Percentiles rank a stretch among this genome's conserved stretches.
These are phyloP conservation scores for Acinonyx jubatus DNA, from an alignment of 2,113 vertebrate species.

Conservation along the genomic window DNA sequence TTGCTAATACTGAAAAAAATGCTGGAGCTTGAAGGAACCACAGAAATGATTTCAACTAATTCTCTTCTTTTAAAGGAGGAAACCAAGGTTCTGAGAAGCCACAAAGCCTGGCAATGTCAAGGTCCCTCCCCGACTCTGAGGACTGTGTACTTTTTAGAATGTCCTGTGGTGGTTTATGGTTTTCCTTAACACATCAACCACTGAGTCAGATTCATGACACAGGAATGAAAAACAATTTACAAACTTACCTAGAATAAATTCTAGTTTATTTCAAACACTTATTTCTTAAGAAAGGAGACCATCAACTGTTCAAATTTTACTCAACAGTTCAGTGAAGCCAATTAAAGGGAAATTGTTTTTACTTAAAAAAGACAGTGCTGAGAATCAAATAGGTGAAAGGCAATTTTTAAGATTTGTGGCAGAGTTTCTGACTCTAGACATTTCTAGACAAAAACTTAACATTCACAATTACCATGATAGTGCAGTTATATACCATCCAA, in stretches of 20 bases:
- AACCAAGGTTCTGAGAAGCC: neutral
- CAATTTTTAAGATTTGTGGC: neutral
- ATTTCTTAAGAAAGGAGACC: constrained; percentile 3
- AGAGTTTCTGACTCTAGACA: neutral
- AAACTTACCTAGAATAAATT: neutral
- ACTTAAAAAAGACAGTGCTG: constrained; percentile 28
- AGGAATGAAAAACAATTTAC: neutral
- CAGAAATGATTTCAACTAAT: neutral
- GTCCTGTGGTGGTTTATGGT: neutral
- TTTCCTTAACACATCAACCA: constrained; percentile 6
- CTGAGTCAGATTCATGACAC: neutral
- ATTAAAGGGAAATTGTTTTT: neutral
- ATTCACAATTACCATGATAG: neutral
- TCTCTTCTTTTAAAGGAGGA: neutral
- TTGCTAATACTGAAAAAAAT: neutral
- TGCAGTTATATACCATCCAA: neutral
- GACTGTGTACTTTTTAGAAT: neutral
- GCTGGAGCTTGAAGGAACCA: neutral
- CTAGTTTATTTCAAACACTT: neutral
- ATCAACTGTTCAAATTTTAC: constrained; percentile 31
- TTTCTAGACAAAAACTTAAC: constrained; percentile 23
- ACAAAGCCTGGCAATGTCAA: fast-evolving
- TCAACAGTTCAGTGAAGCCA: neutral
- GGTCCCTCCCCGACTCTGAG: neutral
- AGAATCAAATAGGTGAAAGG: constrained; percentile 30